Percentiles rank a stretch among this genome's conserved stretches.
Evolutionary conservation across 2,888 invertebrate species (phyloP).

Genomic region (Octodonta nipae): DNA sequence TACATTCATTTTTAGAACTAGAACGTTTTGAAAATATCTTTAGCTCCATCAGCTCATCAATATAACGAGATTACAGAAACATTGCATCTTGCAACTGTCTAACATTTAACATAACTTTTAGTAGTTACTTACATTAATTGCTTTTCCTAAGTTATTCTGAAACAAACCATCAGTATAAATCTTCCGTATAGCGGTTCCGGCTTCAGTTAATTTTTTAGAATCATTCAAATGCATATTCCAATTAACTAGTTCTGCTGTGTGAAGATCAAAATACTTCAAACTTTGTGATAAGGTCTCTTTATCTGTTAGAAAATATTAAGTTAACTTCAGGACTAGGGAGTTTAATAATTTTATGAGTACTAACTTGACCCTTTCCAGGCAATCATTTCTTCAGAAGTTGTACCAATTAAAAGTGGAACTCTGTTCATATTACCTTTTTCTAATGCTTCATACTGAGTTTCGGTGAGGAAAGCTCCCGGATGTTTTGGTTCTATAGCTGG

Average conservation of each 20-base stretch:
- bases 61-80: too few species aligned
- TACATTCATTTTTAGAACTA: too few species aligned
- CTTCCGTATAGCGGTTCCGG: conserved; percentile 2
- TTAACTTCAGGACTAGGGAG: too few species aligned
- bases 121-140: conserved; percentile 8
- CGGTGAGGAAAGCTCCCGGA: conserved; percentile 16
- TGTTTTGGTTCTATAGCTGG: conserved; percentile 16
- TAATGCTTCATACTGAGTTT: conserved; percentile 14
- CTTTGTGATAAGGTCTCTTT: background rate
- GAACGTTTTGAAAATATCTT: too few species aligned
- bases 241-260: conserved; percentile 3
- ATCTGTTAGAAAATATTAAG: conserved; percentile 1
- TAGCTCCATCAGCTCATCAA: too few species aligned
- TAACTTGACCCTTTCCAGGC: too few species aligned
- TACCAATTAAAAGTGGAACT: conserved; percentile 17
- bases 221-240: conserved; percentile 7
- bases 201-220: background rate
- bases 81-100: too few species aligned
- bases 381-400: conserved; percentile 16
- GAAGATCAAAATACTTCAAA: too few species aligned
- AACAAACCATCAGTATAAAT: conserved; percentile 7
- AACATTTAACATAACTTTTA: too few species aligned
- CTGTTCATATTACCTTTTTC: conserved; percentile 12
- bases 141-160: conserved; percentile 8
- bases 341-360: conserved; percentile 2